phyloP scores from a whole-genome alignment of 1,140 invertebrate genomes.

The Thaumetopoea pityocampa region DNA sequence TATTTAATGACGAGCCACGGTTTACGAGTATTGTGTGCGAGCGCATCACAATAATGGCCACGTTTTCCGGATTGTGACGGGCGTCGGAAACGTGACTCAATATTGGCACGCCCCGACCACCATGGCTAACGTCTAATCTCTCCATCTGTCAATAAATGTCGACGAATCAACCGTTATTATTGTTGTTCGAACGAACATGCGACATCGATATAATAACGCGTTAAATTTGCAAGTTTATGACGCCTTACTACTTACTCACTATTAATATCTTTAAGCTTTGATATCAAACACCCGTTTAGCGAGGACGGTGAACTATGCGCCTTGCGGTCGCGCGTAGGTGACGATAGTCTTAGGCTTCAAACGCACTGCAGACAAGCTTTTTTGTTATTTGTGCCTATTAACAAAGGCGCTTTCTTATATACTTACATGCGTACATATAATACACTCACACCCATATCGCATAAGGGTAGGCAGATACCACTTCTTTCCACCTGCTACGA shows the following conservation, averaged over 20 bases:
- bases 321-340: conserved; percentile 1
- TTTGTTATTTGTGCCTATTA: too few species aligned
- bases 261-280: conserved; percentile 5
- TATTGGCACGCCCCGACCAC: conserved; percentile 8
- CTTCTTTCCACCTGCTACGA: too few species aligned
- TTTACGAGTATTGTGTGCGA: too few species aligned
- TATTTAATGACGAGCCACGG: too few species aligned
- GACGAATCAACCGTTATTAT: conserved; percentile 5
- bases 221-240: conserved; percentile 9
- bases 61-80: too few species aligned
- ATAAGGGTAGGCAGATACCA: too few species aligned
- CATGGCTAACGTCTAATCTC: conserved; percentile 9
- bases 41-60: too few species aligned
- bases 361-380: too few species aligned
- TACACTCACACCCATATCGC: too few species aligned
- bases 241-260: conserved; percentile 2
- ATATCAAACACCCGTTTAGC: conserved; percentile 2
- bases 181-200: conserved; percentile 11
- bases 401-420: conserved; percentile 1
- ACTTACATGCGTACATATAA: too few species aligned
- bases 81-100: too few species aligned
- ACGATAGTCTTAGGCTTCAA: conserved; percentile 4
- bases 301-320: conserved; percentile 10
- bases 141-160: conserved; percentile 11
- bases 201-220: conserved; percentile 7